A percentile compares a stretch with the other conserved stretches of the same genome.
phyloP scores from a whole-genome alignment of 2,888 invertebrate genomes.

The Ctena decussata region DNA sequence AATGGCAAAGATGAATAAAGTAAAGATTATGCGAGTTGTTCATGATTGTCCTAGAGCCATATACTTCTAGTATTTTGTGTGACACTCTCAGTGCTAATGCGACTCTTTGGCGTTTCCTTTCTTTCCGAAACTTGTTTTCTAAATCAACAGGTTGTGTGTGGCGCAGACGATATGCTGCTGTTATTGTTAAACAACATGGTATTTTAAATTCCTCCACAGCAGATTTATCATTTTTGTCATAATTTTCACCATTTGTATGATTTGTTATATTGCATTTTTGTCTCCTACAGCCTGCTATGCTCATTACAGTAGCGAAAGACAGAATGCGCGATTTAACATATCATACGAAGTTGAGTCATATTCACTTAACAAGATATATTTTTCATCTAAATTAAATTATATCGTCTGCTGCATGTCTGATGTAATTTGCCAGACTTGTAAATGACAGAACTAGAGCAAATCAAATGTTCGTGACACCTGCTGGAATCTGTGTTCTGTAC shows the following conservation, averaged over 20 bases:
- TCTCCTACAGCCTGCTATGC: not conserved
- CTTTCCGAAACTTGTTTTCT: no score
- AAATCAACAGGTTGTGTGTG: not conserved
- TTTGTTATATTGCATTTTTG: not conserved
- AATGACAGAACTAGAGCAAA: not conserved
- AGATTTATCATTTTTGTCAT: not conserved
- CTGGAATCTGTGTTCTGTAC: not conserved
- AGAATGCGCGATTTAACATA: not conserved
- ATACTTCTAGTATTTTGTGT: no score
- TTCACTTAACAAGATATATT: not conserved
- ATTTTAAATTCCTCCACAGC: not conserved
- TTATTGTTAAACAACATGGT: not conserved
- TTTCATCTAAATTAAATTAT: constrained; percentile 1
- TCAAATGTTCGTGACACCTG: not conserved
- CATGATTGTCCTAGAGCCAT: no score
- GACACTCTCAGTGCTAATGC: no score
- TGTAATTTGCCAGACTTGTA: not conserved
- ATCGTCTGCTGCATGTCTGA: constrained; percentile 1
- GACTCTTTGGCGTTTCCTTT: no score
- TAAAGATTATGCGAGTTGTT: no score
- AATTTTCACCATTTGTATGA: not conserved
- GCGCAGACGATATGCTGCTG: not conserved
- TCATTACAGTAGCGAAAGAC: not conserved
- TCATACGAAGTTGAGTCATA: not conserved
- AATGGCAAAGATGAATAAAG: no score